Base-by-base conservation (phyloP, 2,888 invertebrate genomes). In the Diadegma fenestrale region DNA sequence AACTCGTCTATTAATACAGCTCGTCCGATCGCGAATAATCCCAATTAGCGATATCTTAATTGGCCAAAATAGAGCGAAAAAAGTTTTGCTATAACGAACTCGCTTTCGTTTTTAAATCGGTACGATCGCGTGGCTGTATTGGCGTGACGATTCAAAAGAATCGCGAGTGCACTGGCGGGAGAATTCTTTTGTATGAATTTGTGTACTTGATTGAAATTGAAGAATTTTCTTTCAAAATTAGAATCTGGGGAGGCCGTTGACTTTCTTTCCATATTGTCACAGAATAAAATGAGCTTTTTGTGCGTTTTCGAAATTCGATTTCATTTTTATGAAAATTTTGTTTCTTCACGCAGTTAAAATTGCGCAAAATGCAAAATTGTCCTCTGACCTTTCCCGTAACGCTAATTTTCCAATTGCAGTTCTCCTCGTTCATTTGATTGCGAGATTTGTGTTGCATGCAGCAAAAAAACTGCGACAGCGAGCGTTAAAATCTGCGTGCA, bases 91-190 rank as follows among this genome's bases (percentile, higher is more conserved):
- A n/a, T 71, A 69, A 69, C 33, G 19, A n/a, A 37, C 51, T 26
- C 26, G 63, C n/a, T 75, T 30, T 45, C 19, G 45, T 63, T 63
- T 45, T n/a, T 17, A 17, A 12, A 37, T 22, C 8, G 22, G 51
- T 41, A 14, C 14, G n/a, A 6, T 19, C 17, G 12, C 26, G 33
- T 5, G 19, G 19, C 12, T 1, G 45, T 19, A 54, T 51, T 33
- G 33, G n/a, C 45, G 14, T 58, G 61, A 43, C 8, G n/a, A n/a
- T 43, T 75, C 63, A 33, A 75, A 75, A 63, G 45, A 63, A 63
- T 75, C 75, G 61, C 75, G 61, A 45, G 45, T 61, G 3, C 8
- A 19, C 10, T 2, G 14, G n/a, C 58, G 2, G 43, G 1, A 17
- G 43, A 14, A 22, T 14, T 58, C 14, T 26, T 68, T 68, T 68